phyloP scores from a whole-genome alignment of 2,888 invertebrate species.

The Ephialtes manifestator region DNA sequence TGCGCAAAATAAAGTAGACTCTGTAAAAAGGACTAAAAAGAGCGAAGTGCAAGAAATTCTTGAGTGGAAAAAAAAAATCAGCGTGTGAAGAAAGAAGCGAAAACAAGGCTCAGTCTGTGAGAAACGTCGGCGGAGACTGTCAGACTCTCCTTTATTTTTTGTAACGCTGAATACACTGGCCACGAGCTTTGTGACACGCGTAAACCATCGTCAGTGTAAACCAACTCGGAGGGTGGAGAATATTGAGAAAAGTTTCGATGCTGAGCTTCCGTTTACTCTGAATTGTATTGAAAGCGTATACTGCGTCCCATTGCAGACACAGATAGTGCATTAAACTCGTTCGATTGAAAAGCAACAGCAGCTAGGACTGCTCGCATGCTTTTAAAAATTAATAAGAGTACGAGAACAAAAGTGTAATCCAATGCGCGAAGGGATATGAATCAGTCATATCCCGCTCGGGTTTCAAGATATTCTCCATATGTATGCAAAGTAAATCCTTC shows the following conservation, averaged over 20 bases:
- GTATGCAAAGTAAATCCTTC: too few species aligned
- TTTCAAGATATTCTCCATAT: constrained; percentile 56
- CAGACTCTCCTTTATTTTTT: constrained; percentile 5
- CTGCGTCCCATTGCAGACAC: neutral
- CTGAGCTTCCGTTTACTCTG: constrained; percentile 44
- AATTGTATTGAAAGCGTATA: constrained; percentile 27
- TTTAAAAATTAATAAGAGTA: constrained; percentile 41
- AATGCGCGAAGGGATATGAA: constrained; percentile 24
- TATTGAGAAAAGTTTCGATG: constrained; percentile 64
- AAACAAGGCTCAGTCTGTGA: neutral
- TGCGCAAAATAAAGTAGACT: neutral
- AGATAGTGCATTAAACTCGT: constrained; percentile 15
- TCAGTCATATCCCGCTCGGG: constrained; percentile 63
- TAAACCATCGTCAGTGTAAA: neutral
- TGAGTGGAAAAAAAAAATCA: neutral
- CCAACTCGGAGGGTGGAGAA: constrained; percentile 17
- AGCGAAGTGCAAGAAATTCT: neutral
- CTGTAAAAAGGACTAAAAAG: neutral
- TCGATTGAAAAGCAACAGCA: constrained; percentile 20
- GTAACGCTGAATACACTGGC: constrained; percentile 29
- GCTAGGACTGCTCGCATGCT: neutral
- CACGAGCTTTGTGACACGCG: constrained; percentile 31
- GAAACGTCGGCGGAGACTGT: neutral
- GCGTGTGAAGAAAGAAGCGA: neutral
- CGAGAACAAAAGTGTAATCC: neutral